A percentile compares a stretch with the other conserved stretches of the same genome.
Evolutionary conservation across 1,140 invertebrate species (phyloP).

Genomic region (Colletes gigas): DNA sequence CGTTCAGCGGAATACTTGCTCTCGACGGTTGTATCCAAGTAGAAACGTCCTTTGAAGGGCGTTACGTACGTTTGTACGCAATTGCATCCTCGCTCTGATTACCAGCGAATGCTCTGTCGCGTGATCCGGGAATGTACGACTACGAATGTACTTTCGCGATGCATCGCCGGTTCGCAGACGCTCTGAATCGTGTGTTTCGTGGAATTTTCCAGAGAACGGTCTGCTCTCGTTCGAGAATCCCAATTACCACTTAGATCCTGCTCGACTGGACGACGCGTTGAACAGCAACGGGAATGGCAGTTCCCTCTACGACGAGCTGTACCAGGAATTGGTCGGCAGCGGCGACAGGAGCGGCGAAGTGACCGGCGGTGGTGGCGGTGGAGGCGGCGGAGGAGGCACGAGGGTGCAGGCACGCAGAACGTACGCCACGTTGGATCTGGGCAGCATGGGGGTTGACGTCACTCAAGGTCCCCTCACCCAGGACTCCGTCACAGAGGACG

Average conservation of each 20-base stretch:
- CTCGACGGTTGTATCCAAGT: too few species aligned
- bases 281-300: conserved; percentile 86
- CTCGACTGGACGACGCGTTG: conserved; percentile 88
- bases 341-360: conserved; percentile 61
- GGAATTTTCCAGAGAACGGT: conserved; percentile 87
- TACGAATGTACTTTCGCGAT: too few species aligned
- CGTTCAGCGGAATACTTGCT: too few species aligned
- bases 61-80: background rate
- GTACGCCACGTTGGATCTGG: conserved; percentile 85
- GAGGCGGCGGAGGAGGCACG: conserved; percentile 69
- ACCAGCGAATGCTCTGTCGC: background rate
- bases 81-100: background rate
- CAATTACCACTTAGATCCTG: conserved; percentile 91
- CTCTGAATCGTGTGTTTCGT: background rate
- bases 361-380: conserved; percentile 66
- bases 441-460: conserved; percentile 88
- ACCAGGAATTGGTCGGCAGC: conserved; percentile 84
- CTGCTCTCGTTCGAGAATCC: conserved; percentile 93
- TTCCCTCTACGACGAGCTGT: conserved; percentile 83
- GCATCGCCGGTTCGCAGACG: too few species aligned
- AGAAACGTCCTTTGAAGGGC: background rate
- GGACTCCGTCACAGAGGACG: conserved; percentile 82
- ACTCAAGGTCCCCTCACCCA: conserved; percentile 83
- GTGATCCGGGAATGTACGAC: too few species aligned
- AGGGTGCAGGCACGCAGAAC: conserved; percentile 82